Conservation (phyloP, 2,888 invertebrate species). For the Chromoteleia sp. region DNA sequence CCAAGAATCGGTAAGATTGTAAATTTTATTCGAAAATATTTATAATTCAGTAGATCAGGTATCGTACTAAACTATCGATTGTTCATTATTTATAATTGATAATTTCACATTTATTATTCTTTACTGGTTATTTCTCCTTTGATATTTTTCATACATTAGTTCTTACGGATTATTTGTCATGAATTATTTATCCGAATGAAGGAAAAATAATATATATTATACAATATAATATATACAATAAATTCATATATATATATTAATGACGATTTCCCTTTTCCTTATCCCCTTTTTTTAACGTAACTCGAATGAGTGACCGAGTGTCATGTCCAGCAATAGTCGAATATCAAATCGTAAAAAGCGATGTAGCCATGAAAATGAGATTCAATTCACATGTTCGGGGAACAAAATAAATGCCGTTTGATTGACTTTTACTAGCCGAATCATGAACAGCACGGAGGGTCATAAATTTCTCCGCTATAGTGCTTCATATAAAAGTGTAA, state of each 20-base stretch:
- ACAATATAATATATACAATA: too few species aligned
- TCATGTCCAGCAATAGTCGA: constrained; percentile 37
- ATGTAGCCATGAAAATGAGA: constrained; percentile 49
- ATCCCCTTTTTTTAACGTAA: background rate
- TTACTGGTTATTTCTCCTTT: too few species aligned
- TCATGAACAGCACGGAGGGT: constrained; percentile 42
- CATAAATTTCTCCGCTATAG: constrained; percentile 37
- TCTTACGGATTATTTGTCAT: too few species aligned
- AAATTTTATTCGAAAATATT: too few species aligned
- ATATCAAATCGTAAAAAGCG: constrained; percentile 41
- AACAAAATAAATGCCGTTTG: constrained; percentile 62
- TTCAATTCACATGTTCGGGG: constrained; percentile 52
- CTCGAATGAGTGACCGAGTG: constrained; percentile 20
- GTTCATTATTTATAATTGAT: too few species aligned
- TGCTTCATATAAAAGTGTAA: constrained; percentile 55
- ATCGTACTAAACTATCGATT: too few species aligned
- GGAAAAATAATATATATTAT: too few species aligned
- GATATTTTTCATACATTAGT: too few species aligned
- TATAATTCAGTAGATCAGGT: too few species aligned
- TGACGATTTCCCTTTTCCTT: background rate
- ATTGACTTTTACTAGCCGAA: constrained; percentile 60
- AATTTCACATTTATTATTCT: too few species aligned
- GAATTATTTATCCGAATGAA: too few species aligned
- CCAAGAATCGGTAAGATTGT: too few species aligned
- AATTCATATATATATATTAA: background rate